Evolutionary conservation across 2,113 vertebrate genomes (phyloP).

Genomic region (Paracanthobrama guichenoti): DNA sequence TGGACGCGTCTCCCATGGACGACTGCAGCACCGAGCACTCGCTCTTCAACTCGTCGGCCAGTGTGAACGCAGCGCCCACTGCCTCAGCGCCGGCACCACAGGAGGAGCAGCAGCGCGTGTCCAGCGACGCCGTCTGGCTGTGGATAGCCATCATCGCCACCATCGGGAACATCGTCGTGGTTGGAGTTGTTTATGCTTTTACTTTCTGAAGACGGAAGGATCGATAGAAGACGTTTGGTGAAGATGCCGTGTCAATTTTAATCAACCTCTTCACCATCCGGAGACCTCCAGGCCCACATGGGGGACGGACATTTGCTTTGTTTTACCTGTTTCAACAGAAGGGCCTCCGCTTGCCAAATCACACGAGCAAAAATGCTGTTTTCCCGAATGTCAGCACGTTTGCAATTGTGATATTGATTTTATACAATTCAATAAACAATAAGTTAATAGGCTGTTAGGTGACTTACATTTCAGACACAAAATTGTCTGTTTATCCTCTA

Average conservation of each 20-base stretch:
- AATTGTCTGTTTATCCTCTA: no score
- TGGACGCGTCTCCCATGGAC: conserved; percentile 95
- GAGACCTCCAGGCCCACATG: not conserved
- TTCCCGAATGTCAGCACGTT: no score
- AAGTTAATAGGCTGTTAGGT: no score
- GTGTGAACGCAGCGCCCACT: conserved; percentile 81
- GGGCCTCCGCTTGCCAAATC: no score
- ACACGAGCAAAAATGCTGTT: no score
- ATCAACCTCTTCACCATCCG: not conserved
- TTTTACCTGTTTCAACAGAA: no score
- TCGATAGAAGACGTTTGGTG: not conserved
- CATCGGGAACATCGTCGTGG: conserved; percentile 97
- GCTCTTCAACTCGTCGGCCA: conserved; percentile 94
- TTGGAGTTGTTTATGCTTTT: conserved; percentile 95
- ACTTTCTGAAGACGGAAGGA: conserved; percentile 82
- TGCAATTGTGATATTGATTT: no score
- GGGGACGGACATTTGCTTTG: no score
- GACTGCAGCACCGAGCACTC: conserved; percentile 96
- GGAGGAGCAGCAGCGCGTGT: conserved; percentile 86
- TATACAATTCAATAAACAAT: no score
- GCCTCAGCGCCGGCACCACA: conserved; percentile 77
- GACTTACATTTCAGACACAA: no score
- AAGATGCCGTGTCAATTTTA: not conserved
- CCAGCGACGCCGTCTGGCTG: conserved; percentile 92
- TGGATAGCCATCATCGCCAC: conserved; percentile 98